Evolutionary conservation across 1,140 invertebrate species (phyloP).

Genomic region (Meloidogyne hapla): DNA sequence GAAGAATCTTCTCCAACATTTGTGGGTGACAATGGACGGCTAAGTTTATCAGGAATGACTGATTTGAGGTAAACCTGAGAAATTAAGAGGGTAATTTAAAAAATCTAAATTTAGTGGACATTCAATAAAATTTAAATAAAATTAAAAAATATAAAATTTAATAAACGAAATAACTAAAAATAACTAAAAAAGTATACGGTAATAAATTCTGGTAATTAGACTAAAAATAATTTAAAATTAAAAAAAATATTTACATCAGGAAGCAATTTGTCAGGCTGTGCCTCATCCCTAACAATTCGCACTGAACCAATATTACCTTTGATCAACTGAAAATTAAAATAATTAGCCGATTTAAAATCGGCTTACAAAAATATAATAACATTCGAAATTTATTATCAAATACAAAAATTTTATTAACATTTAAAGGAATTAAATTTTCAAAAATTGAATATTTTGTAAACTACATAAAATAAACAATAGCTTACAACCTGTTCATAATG

Average conservation of each 20-base stretch:
- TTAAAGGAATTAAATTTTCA: too few species aligned
- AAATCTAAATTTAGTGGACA: too few species aligned
- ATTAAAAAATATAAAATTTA: neutral
- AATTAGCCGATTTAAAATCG: too few species aligned
- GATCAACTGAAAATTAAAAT: constrained; percentile 38
- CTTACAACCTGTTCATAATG: constrained; percentile 75
- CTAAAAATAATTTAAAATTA: too few species aligned
- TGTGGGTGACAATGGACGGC: constrained; percentile 30
- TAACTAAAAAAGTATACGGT: neutral
- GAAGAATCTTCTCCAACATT: constrained; percentile 32
- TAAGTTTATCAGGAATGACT: constrained; percentile 53
- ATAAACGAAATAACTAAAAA: neutral
- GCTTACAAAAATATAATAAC: too few species aligned
- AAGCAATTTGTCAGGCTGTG: constrained; percentile 56
- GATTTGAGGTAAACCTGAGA: constrained; percentile 53
- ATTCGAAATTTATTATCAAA: too few species aligned
- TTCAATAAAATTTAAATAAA: neutral
- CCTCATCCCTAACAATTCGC: constrained; percentile 55
- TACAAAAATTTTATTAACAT: too few species aligned
- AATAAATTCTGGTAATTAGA: too few species aligned
- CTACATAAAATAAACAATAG: too few species aligned
- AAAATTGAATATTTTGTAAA: too few species aligned
- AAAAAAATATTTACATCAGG: constrained; percentile 36
- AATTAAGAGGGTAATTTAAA: neutral
- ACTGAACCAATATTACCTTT: constrained; percentile 60